These are phyloP conservation scores for Heliconius melpomene DNA, from an alignment of 1,140 invertebrate genomes.

Conservation along the genomic window DNA sequence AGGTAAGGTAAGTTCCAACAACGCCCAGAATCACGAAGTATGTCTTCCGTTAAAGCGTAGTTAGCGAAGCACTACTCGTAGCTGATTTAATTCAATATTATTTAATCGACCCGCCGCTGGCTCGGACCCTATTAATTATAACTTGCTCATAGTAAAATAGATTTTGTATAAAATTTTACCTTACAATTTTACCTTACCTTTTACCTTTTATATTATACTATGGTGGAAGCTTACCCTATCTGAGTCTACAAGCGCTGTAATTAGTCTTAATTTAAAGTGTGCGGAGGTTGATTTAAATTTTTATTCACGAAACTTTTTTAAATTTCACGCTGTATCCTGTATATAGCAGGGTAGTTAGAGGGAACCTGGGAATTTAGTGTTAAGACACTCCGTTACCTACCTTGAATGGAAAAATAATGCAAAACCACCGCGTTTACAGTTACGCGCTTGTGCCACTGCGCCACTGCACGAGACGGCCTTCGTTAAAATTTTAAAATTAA, in stretches of 20 bases:
- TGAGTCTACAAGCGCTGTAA: not conserved
- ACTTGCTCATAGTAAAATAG: constrained; percentile 33
- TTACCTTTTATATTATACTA: not conserved
- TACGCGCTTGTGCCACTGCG: too few species aligned
- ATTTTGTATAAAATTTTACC: constrained; percentile 15
- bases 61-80: constrained; percentile 6
- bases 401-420: too few species aligned
- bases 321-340: too few species aligned
- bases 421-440: too few species aligned
- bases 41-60: constrained; percentile 31
- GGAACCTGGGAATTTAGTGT: too few species aligned
- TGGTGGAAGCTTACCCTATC: not conserved
- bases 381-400: too few species aligned
- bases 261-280: too few species aligned
- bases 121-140: constrained; percentile 55
- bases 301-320: too few species aligned
- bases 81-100: constrained; percentile 53
- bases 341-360: too few species aligned
- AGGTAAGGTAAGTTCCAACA: not conserved
- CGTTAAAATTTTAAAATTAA: too few species aligned
- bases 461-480: too few species aligned
- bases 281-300: too few species aligned
- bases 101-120: constrained; percentile 48
- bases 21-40: not conserved
- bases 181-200: not conserved